Base-by-base conservation (phyloP, 2,888 invertebrate species). In the Chorisops tibialis region DNA sequence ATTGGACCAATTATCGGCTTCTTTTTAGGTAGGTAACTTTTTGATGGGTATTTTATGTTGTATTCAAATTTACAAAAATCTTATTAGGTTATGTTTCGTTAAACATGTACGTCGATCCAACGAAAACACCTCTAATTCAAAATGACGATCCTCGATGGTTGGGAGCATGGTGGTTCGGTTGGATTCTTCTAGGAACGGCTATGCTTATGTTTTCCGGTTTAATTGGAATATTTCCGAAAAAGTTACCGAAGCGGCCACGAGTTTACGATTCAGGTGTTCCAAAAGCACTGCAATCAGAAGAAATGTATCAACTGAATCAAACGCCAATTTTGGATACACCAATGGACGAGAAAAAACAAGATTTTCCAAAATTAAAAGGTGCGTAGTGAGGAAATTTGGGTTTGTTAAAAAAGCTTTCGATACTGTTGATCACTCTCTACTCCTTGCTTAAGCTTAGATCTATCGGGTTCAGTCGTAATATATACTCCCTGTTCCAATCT, bases 111-210 rank as follows among this genome's bases (percentile, higher is more conserved):
- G 84, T 86, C 59, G 83, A 84, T 70, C 84, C 85, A 0, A 76
- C 74, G 1, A 77, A 84, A 49, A 84, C 83, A 7, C 86, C 86
- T 1, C 71, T 85, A 7, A 85, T 86, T 35, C 80, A 79, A 48
- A 78, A 79, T 48, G 79, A 81, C 61, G 84, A 85, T 73, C 86
- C 87, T 2, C 78, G 87, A 67, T 89, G 88, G 88, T 74, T 78
- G 67, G 89, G 88, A 18, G 88, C 88, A 9, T 89, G 88, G 88
- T 89, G 88, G 88, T 76, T 88, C n/a, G 88, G 86, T 12, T 84
- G 84, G 83, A 79, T 82, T 21, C 77, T 83, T 35, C 66, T 79
- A 9, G 79, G 79, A 11, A 71, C 76, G 0, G 72, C 83, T 0
- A 85, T 87, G 82, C 75, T 83, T 16, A 67, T 85, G 18, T 83